phyloP scores from a whole-genome alignment of 2,888 invertebrate genomes.

The Alentia gelatinosa region DNA sequence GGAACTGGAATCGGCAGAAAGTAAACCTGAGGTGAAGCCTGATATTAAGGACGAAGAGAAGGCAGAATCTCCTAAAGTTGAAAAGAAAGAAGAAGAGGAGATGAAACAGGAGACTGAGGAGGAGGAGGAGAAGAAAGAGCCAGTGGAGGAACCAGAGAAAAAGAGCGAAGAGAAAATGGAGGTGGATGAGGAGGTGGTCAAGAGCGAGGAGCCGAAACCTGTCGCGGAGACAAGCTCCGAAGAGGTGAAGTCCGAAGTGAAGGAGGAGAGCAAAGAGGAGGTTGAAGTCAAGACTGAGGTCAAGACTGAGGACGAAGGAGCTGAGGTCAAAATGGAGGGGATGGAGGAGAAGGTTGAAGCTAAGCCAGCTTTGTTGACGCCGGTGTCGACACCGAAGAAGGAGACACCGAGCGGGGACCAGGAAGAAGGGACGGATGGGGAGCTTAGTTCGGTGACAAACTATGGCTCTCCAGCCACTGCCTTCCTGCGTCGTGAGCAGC shows the following conservation, averaged over 20 bases:
- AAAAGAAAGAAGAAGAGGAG: slow-evolving; percentile 55
- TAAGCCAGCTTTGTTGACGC: not conserved
- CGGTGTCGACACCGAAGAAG: slow-evolving; percentile 35
- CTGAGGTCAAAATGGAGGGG: slow-evolving; percentile 13
- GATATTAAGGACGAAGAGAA: slow-evolving; percentile 64
- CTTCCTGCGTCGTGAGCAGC: slow-evolving; percentile 47
- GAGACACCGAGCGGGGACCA: slow-evolving; percentile 5
- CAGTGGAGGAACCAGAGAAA: not conserved
- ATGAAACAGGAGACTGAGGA: slow-evolving; percentile 57
- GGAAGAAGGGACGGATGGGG: slow-evolving; percentile 40
- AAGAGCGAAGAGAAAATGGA: slow-evolving; percentile 42
- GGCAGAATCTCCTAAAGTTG: slow-evolving; percentile 60
- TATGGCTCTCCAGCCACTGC: slow-evolving; percentile 27
- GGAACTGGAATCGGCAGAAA: slow-evolving; percentile 13
- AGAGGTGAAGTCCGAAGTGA: not conserved
- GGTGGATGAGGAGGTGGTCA: slow-evolving; percentile 52
- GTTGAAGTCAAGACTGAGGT: not conserved
- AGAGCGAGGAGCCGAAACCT: slow-evolving; percentile 1
- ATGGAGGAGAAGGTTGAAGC: slow-evolving; percentile 42
- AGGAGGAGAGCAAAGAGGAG: not conserved
- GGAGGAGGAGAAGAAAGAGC: slow-evolving; percentile 58
- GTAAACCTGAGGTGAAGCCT: slow-evolving; percentile 55
- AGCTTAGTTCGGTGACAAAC: slow-evolving; percentile 23
- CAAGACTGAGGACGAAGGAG: not conserved
- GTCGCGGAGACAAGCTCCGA: not conserved